phyloP scores from a whole-genome alignment of 2,113 vertebrate species.

The Aplodontia rufa region DNA sequence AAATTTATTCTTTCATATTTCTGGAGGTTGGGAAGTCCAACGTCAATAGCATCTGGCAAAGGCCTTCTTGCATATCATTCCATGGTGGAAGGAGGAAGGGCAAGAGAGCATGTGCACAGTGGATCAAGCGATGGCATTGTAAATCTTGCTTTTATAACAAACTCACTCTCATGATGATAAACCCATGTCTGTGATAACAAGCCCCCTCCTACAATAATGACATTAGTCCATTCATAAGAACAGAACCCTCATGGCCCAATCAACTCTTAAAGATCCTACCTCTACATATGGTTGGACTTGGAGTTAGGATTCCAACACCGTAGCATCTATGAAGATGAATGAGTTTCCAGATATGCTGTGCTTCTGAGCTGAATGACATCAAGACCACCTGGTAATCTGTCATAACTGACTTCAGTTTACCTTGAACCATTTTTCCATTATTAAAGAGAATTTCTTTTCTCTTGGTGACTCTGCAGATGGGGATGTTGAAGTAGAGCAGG shows the following conservation, averaged over 20 bases:
- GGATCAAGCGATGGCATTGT: background rate
- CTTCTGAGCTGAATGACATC: background rate
- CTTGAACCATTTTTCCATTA: background rate
- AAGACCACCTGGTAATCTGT: background rate
- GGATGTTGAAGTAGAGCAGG: rapidly evolving
- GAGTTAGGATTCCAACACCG: background rate
- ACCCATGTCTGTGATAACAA: no score
- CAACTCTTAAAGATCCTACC: background rate
- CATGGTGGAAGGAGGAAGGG: background rate
- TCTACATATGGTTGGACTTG: background rate
- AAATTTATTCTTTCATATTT: background rate
- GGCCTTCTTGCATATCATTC: background rate
- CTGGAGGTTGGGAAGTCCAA: background rate
- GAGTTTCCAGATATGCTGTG: background rate
- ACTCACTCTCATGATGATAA: background rate
- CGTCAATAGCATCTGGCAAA: background rate
- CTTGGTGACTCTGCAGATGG: background rate
- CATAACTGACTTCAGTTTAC: background rate
- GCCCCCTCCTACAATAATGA: background rate
- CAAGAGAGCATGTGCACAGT: background rate
- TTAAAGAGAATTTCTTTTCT: background rate
- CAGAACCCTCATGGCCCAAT: background rate
- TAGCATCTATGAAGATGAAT: background rate
- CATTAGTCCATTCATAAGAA: background rate
- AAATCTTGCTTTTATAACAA: background rate